A percentile compares a stretch with the other conserved stretches of the same genome.
phyloP scores from a whole-genome alignment of 2,888 invertebrate species.

The Axea sp. region DNA sequence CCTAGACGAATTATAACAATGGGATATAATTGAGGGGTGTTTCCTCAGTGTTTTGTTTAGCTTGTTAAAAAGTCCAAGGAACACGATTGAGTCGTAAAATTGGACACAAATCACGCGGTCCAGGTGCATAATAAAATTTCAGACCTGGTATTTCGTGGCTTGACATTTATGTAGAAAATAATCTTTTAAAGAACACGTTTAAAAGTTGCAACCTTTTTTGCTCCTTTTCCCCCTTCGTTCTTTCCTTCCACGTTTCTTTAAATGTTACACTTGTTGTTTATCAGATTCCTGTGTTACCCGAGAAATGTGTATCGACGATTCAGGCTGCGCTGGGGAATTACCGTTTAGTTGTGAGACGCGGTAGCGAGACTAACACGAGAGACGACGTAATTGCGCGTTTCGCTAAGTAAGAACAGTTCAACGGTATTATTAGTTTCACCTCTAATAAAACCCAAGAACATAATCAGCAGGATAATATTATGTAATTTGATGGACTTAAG shows the following conservation, averaged over 20 bases:
- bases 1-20: slow-evolving; percentile 43
- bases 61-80: slow-evolving; percentile 18
- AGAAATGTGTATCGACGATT: no score
- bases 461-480: slow-evolving; percentile 56
- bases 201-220: no score
- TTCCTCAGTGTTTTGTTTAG: slow-evolving; percentile 36
- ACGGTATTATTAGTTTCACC: slow-evolving; percentile 74
- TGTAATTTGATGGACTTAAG: slow-evolving; percentile 39
- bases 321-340: background rate
- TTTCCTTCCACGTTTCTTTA: no score
- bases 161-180: slow-evolving; percentile 4
- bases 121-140: slow-evolving; percentile 49
- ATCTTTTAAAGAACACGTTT: no score
- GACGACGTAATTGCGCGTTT: slow-evolving; percentile 72
- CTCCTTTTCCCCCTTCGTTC: no score
- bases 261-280: no score
- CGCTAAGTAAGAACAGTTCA: slow-evolving; percentile 65
- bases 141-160: background rate
- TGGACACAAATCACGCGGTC: slow-evolving; percentile 46
- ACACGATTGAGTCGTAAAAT: slow-evolving; percentile 59
- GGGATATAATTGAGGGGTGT: slow-evolving; percentile 50
- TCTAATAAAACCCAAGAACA: slow-evolving; percentile 62
- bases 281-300: no score
- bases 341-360: slow-evolving; percentile 34
- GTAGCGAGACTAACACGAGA: slow-evolving; percentile 58